These are phyloP conservation scores for Greenwoodochromis staneri DNA, from an alignment of 2,113 vertebrate species.

Conservation along the genomic window DNA sequence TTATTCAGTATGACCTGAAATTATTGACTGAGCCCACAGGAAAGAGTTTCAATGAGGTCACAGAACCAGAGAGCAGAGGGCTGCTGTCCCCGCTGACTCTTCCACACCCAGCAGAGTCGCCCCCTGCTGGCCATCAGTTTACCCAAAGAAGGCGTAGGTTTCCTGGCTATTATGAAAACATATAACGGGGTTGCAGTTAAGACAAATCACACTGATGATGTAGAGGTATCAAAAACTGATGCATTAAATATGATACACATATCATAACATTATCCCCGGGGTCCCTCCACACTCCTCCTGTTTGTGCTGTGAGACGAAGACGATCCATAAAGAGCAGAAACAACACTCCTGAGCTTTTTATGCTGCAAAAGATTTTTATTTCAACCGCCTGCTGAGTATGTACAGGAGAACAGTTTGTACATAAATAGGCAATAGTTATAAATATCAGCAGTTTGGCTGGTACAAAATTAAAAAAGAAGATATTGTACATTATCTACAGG, in stretches of 20 bases:
- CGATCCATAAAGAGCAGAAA: background rate
- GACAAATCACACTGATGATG: background rate
- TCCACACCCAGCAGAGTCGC: rapidly evolving
- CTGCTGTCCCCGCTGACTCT: rapidly evolving
- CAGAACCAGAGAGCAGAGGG: background rate
- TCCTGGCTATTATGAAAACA: background rate
- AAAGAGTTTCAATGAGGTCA: background rate
- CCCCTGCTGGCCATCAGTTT: background rate
- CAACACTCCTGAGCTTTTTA: background rate
- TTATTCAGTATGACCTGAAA: background rate
- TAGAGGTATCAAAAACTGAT: background rate
- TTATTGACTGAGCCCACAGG: background rate
- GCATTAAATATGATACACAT: background rate
- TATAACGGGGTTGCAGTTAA: background rate
- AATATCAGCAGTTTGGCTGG: conserved; percentile 65
- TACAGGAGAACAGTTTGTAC: conserved; percentile 61
- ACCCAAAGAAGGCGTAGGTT: background rate
- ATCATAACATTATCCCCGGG: rapidly evolving
- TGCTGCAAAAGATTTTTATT: conserved; percentile 70
- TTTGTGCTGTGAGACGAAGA: background rate
- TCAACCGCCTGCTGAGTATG: conserved; percentile 52
- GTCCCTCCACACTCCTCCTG: rapidly evolving
- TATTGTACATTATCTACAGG: conserved; percentile 73
- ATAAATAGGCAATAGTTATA: conserved; percentile 67
- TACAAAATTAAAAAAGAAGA: conserved; percentile 71